phyloP scores from a whole-genome alignment of 2,797 vertebrate species.

The Nasua narica region DNA sequence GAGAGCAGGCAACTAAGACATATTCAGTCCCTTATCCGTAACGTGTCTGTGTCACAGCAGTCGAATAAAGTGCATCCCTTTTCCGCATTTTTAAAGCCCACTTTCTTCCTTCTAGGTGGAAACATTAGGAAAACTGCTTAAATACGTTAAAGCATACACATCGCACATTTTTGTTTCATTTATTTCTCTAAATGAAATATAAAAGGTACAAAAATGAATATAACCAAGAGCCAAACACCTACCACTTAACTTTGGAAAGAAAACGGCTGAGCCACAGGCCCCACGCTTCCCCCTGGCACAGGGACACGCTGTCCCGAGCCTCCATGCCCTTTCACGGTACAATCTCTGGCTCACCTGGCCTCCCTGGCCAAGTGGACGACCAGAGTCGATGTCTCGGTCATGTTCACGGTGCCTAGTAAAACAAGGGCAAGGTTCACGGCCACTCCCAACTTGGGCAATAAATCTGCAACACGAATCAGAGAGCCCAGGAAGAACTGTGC shows the following conservation, averaged over 20 bases:
- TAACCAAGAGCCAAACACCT: background rate
- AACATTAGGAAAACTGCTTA: background rate
- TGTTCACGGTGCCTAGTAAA: background rate
- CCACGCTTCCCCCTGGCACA: accelerated
- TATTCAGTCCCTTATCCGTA: background rate
- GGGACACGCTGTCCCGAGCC: background rate
- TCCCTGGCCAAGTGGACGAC: background rate
- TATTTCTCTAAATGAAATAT: background rate
- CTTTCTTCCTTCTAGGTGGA: background rate
- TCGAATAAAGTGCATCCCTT: background rate
- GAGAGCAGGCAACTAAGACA: background rate
- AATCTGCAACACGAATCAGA: background rate
- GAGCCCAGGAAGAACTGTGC: background rate
- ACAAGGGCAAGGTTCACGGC: background rate
- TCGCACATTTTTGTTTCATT: background rate
- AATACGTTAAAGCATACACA: background rate
- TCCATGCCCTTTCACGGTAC: background rate
- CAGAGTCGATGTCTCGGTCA: background rate
- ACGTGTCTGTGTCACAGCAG: background rate
- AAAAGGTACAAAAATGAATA: background rate
- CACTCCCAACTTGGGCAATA: background rate
- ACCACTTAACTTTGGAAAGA: background rate
- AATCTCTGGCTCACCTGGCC: background rate
- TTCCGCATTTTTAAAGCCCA: background rate
- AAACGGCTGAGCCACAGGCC: background rate